Conservation (phyloP, 2,113 vertebrate genomes). For the Lophura nycthemera region DNA sequence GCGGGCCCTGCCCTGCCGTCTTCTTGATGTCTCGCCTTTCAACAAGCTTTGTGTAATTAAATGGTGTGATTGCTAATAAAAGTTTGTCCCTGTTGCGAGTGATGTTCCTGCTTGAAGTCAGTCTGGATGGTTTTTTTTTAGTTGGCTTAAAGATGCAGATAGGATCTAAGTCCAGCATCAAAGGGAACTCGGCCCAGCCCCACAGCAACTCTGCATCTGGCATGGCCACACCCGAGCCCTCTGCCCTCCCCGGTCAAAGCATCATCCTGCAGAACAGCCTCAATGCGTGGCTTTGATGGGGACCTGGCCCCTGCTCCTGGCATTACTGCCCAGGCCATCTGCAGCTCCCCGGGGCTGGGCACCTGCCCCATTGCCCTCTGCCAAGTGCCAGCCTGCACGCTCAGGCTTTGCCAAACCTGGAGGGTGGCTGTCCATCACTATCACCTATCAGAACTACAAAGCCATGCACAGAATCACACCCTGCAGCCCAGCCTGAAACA, state of each 20-base stretch:
- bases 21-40: constrained; percentile 60
- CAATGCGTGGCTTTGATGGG: background rate
- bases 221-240: background rate
- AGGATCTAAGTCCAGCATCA: background rate
- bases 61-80: constrained; percentile 42
- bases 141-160: background rate
- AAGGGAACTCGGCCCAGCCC: background rate
- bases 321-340: background rate
- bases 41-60: constrained; percentile 60
- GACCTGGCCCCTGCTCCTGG: background rate
- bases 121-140: background rate
- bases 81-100: constrained; percentile 44
- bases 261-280: background rate
- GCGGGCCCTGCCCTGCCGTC: constrained; percentile 31
- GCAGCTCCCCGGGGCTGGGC: background rate
- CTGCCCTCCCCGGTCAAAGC: background rate
- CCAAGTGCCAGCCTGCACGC: background rate
- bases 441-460: background rate
- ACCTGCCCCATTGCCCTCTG: background rate
- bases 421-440: background rate
- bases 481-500: background rate
- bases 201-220: fast-evolving
- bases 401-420: background rate
- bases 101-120: background rate
- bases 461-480: background rate